Base-by-base conservation (phyloP, 2,797 vertebrate genomes). In the Galagoides demidoff region DNA sequence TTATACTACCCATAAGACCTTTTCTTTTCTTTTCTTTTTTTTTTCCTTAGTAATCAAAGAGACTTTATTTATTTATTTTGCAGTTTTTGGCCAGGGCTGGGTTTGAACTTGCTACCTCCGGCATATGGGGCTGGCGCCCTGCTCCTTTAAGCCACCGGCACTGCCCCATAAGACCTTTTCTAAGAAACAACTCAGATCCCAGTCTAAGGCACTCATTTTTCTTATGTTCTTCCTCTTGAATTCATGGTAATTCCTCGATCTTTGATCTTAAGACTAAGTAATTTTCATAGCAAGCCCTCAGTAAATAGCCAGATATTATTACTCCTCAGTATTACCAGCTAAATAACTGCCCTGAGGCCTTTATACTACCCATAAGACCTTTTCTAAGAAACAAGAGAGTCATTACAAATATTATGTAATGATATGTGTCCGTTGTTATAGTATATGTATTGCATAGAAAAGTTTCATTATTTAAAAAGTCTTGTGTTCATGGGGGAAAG, bases 181-280 rank as follows among this genome's bases (percentile, higher is more conserved):
- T 49, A 77, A n/a, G 29, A n/a, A 76, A 76, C 7, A 76, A 14
- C 16, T 43, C 74, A 87, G 59, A 87, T 39, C 19, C 66, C 59
- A 52, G 20, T 31, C 43, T 25, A 49, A 49, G 22, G n/a, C 31
- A n/a, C 4, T 76, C 31, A 68, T n/a, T 74, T 86, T 95, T 49
- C n/a, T 90, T 89, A 52, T 82, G 76, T 76, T 82, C 64, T 66
- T 31, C 31, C 49, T 86, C 59, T 76, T 87, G 76, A 74, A 86
- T 66, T 87, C 37, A 82, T 37, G 25, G 66, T 73, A 86, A 86
- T 7, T 81, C 25, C 57, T 55, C 34, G 81, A 79, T 37, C 37
- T 87, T 82, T 49, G 49, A 82, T 82, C 59, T 59, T 68, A 29
- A 76, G 25, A 82, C 14, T 52, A 76, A 11, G 20, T 34, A 59